Base-by-base conservation (phyloP, 2,113 vertebrate genomes). In the Craseonycteris thonglongyai region DNA sequence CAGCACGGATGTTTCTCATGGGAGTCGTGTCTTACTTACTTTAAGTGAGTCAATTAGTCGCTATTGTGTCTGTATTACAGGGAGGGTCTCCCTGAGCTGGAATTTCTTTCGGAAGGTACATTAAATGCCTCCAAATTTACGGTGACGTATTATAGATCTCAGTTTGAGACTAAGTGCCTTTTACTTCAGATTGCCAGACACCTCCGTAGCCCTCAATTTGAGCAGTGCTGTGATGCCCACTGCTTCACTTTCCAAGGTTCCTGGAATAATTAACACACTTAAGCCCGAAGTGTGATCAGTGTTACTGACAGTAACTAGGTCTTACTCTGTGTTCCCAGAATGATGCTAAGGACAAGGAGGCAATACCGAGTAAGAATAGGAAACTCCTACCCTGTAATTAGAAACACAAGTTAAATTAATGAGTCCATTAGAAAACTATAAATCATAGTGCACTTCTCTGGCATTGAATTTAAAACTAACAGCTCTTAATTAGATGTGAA, bases 381-480 rank as follows among this genome's bases (percentile, higher is more conserved):
- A 74, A 93, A 82, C 19, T 79, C 59, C 12, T 68, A 38, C 68
- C 71, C 3, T 42, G 14, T 93, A 82, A 85, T 95, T 91, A 92
- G 54, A 82, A 94, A 74, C 81, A 86, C 51, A 86, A 51, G 38
- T 66, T 93, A 49, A 86, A 96, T 88, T 94, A 74, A 86, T 66
- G 40, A 85, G 66, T 75, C 74, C 54, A 6, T 93, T 95, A 93
- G 74, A 72, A 95, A 96, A 88, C 56, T 4, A n/a, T 87, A 87
- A 66, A 82, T 91, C 87, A 33, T 69, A 83, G 61, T 69, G 79
- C 91, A 89, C 42, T 65, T 51, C 24, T 69, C 58, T 65, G 75
- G 45, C 45, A 90, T 51, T 88, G 78, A 63, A 88, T 87, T 84
- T 86, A 59, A 95, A 95, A 80, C 51, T 81, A 59, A 75, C 58